Evolutionary conservation across 1,140 invertebrate genomes (phyloP), one percentile per base, ranked within the genome.

Genomic region (Grapholita molesta): DNA sequence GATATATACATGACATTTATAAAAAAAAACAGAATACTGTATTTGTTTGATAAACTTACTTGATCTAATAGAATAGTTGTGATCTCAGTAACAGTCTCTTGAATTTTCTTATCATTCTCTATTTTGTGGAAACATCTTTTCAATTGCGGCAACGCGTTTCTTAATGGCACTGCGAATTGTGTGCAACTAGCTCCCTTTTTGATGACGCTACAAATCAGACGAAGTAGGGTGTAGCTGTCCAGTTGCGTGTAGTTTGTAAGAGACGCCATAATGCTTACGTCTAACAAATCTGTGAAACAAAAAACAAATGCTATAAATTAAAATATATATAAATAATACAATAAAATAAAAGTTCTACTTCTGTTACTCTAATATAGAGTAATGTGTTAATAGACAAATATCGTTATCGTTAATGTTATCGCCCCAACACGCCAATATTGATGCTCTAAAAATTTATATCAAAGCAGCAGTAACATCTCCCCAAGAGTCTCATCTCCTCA

Each of bases 1-100:
- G n/a, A n/a, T n/a, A n/a, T 8, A 32, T 32, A 32, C 33, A n/a
- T 35, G 35, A 38, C n/a, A 38, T 3, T 35, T 12, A 3, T 35
- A 33, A 67, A 68, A 35, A 52, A 67, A 32, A 42, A 71, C 38
- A 66, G 3, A 73, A 67, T n/a, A n/a, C n/a, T n/a, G n/a, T n/a
- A n/a, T n/a, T n/a, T n/a, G 42, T 2, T 32, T 42, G 66, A 64
- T 69, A 66, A 52, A 75, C 70, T 73, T 82, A 91, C 89, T 79
- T 71, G 77, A 73, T 89, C 80, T 18, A 91, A 18, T 11, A 85
- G 64, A 55, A 81, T 68, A 28, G 78, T 81, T 0, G 80, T 77
- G 25, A 87, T 89, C 72, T 91, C 86, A 48, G 86, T 76, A 5
- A 83, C 68, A 66, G 84, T 73, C 69, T 90, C 88, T 73, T 89